Percentiles rank a stretch among this genome's conserved stretches.
Conservation (phyloP, 1,140 invertebrate species). For the Venturia canescens region DNA sequence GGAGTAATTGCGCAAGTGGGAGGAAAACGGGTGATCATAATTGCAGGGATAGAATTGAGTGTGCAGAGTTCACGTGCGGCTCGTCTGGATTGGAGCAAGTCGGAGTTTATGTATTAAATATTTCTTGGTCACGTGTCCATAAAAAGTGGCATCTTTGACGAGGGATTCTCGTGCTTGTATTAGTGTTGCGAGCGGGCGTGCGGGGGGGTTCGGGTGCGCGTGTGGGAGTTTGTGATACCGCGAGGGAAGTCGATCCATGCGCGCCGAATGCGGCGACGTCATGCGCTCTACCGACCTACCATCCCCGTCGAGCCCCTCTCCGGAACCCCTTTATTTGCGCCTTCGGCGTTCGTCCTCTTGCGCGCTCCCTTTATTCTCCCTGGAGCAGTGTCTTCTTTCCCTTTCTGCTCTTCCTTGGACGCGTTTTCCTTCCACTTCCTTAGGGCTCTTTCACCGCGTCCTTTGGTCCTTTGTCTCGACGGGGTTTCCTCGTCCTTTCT, state of each 20-base stretch:
- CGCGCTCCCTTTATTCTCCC: not conserved
- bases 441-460: not conserved
- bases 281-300: constrained; percentile 64
- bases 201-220: not conserved
- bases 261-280: constrained; percentile 70
- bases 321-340: not conserved
- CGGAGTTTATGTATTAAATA: not conserved
- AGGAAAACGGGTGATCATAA: not conserved
- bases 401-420: not conserved
- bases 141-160: not conserved
- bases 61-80: not conserved
- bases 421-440: not conserved
- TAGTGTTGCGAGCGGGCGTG: not conserved
- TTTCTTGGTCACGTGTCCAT: not conserved
- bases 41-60: not conserved
- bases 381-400: not conserved
- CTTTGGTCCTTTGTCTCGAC: not conserved
- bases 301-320: constrained; percentile 9
- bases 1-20: not conserved
- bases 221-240: constrained; percentile 39
- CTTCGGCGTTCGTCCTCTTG: not conserved
- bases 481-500: not conserved
- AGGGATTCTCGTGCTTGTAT: not conserved
- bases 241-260: constrained; percentile 70
- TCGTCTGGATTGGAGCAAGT: not conserved